Evolutionary conservation across 2,113 vertebrate genomes (phyloP), one percentile per base, ranked within the genome.

Genomic region (Zootoca vivipara): DNA sequence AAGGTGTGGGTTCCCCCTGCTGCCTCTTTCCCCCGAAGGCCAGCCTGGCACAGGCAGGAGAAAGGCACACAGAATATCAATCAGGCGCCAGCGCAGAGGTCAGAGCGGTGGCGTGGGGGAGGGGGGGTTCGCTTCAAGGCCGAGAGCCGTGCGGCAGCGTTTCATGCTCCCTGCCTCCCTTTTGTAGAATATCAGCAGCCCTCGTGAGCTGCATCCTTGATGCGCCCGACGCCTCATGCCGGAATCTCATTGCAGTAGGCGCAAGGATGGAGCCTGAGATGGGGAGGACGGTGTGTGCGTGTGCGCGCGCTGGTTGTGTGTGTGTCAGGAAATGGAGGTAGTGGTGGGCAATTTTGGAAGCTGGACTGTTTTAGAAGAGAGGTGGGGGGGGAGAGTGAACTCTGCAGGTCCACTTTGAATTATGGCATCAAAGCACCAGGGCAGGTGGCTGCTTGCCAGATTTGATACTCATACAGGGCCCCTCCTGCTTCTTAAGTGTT

Each of bases 201-300:
- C 28, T 74, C 67, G 78, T 87, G 86, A 87, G 78, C 78, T 64
- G 86, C 78, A 87, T 82, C 18, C 33, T 38, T 82, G 86, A 87
- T 87, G 35, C 6, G 26, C 69, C 42, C 18, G 2, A 70, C 5
- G 70, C 83, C 83, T 85, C 33, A 30, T 0, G 35, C 67, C 26
- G 13, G n/a, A 7, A 38, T 72, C 78, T 13, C 46, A 2, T 42
- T 81, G 86, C 56, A 73, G 52, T 67, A 81, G 10, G 35, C 16
- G 5, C 67, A 72, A 70, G 42, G 65, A 58, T 13, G 46, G 28
- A 7, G 58, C 62, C 15, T 22, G 65, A 7, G 8, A 10, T 1
- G 46, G 6, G n/a, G n/a, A 42, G n/a, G 46, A 9, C 58, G 58
- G 58, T 1, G 75, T 46, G 40, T 24, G 20, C 9, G 46, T 3